These are phyloP conservation scores for Nineta flava DNA, from an alignment of 2,888 invertebrate genomes.

Conservation along the genomic window DNA sequence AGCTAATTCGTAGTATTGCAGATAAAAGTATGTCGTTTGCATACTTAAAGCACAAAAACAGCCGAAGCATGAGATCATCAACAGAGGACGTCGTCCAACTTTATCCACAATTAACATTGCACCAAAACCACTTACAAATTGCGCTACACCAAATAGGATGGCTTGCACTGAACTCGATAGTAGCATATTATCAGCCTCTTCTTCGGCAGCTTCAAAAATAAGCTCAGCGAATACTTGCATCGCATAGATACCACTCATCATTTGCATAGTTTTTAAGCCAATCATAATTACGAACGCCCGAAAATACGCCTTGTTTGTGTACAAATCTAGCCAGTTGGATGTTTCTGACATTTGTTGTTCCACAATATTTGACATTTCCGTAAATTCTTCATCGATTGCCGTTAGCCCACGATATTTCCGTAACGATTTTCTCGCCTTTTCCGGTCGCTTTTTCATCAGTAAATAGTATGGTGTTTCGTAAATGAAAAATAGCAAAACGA, in stretches of 20 bases:
- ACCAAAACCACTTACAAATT: slow-evolving; percentile 26
- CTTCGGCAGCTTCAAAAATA: slow-evolving; percentile 30
- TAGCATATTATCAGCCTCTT: too few relatives aligned
- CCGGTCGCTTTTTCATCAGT: not conserved
- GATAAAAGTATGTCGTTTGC: slow-evolving; percentile 22
- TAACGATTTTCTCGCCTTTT: slow-evolving; percentile 23
- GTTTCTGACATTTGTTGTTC: slow-evolving; percentile 34
- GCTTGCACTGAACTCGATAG: slow-evolving; percentile 16
- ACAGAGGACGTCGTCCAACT: slow-evolving; percentile 39
- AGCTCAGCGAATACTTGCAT: slow-evolving; percentile 37
- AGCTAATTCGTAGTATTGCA: slow-evolving; percentile 18
- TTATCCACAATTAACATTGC: slow-evolving; percentile 38
- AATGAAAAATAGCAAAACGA: slow-evolving; percentile 35
- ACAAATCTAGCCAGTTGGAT: slow-evolving; percentile 32
- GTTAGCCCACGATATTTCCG: slow-evolving; percentile 33
- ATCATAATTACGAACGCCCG: slow-evolving; percentile 40
- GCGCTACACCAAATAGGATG: slow-evolving; percentile 34
- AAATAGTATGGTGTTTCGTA: slow-evolving; percentile 29
- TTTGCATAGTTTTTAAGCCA: slow-evolving; percentile 36
- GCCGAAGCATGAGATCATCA: slow-evolving; percentile 37
- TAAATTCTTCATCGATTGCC: slow-evolving; percentile 23
- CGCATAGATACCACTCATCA: slow-evolving; percentile 40
- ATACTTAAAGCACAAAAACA: slow-evolving; percentile 20
- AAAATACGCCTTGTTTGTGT: slow-evolving; percentile 33
- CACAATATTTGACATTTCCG: slow-evolving; percentile 29